Conservation (phyloP, 2,888 invertebrate genomes). For the Phytoseiulus persimilis region DNA sequence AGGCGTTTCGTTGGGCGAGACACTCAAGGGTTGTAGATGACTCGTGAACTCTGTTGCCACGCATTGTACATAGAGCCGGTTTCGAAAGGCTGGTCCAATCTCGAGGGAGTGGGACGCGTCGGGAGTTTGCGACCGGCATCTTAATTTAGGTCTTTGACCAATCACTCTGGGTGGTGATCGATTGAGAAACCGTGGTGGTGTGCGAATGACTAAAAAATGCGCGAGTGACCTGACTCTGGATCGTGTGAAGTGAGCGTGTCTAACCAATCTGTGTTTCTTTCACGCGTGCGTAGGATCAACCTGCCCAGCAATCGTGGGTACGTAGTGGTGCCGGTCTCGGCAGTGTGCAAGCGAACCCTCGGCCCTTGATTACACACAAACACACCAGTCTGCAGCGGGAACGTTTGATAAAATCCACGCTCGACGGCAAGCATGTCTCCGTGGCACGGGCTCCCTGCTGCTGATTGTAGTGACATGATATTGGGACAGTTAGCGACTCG, state of each 20-base stretch:
- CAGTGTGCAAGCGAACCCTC: neutral
- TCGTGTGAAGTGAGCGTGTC: neutral
- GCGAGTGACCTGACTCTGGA: neutral
- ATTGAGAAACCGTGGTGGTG: neutral
- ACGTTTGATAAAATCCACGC: neutral
- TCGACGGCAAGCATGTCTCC: neutral
- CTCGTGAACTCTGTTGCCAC: no score
- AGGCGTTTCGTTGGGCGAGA: no score
- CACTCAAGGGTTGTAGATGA: no score
- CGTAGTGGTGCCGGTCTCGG: neutral
- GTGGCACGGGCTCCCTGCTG: neutral
- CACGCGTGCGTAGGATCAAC: conserved; percentile 38
- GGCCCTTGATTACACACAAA: neutral
- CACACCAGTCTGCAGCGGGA: neutral
- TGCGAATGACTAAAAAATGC: neutral
- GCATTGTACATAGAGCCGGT: no score
- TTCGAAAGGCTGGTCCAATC: no score
- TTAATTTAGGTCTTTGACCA: no score
- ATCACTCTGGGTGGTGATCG: no score
- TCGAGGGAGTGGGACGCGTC: no score
- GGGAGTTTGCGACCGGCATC: no score
- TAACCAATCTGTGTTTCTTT: conserved; percentile 15
- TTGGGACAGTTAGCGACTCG: neutral
- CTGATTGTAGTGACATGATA: neutral
- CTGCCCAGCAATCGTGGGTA: conserved; percentile 39